Evolutionary conservation across 2,113 vertebrate species (phyloP).

Genomic region (Philantomba maxwellii): DNA sequence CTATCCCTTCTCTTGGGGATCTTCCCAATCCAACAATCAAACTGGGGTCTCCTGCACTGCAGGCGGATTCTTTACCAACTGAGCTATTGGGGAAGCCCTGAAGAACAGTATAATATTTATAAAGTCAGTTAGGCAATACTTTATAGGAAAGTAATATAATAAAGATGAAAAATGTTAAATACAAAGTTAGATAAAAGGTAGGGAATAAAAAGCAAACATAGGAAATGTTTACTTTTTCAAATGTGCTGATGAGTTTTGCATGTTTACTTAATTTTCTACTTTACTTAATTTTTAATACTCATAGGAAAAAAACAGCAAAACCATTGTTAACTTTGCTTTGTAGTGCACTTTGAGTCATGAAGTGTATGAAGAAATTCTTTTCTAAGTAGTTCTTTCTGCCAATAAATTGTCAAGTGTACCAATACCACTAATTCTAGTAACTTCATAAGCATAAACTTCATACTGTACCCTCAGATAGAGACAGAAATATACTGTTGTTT

Average conservation of each 20-base stretch:
- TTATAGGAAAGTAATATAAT: not conserved
- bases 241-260: not conserved
- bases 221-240: not conserved
- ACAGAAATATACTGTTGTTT: not conserved
- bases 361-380: not conserved
- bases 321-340: not conserved
- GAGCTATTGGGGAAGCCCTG: not conserved
- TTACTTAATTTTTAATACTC: not conserved
- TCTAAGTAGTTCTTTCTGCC: not conserved
- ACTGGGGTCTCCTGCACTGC: fast-evolving
- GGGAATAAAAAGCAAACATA: not conserved
- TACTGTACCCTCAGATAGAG: not conserved
- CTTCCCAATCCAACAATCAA: not conserved
- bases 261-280: not conserved
- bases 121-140: not conserved
- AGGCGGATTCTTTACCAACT: not conserved
- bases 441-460: not conserved
- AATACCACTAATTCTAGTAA: not conserved
- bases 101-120: not conserved
- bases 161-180: not conserved
- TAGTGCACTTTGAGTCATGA: not conserved
- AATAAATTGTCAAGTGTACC: not conserved
- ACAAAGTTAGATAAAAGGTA: not conserved
- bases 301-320: not conserved
- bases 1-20: not conserved